Evolutionary conservation across 2,113 vertebrate genomes (phyloP), one percentile per base, ranked within the genome.

Genomic region (Naja naja): DNA sequence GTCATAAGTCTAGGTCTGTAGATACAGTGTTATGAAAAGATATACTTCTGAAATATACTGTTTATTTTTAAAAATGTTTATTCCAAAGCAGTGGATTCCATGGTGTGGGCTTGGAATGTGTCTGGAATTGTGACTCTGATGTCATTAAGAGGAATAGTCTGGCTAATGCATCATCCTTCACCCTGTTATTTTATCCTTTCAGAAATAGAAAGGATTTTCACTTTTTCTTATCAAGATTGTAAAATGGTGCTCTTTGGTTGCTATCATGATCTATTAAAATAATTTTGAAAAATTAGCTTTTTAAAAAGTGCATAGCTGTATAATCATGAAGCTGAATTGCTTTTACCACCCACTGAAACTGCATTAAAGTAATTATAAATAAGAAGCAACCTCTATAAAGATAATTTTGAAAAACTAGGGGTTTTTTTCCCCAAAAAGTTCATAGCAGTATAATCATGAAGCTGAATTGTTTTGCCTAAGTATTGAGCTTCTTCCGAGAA

Each of bases 351-450:
- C 56, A 74, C 94, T 96, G 0, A 96, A 98, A 97, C 91, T 95
- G 97, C 85, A 96, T 98, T 95, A 98, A 98, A 97, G 97, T 98
- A 93, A 97, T 98, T 88, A 97, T 97, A 96, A 98, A 98, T 95
- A 98, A 98, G 97, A 98, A 98, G 89, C 97, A 97, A 30, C 97
- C 98, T 90, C 97, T 98, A 52, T 94, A 53, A 98, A 91, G 98
- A 98, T 98, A 98, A 56, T 56, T 25, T 56, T 56, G 55, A 56
- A 56, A 56, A n/a, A 45, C 23, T 34, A 39, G 25, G n/a, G 54
- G 2, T 22, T 3, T 74, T 55, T 56, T 8, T 2, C 47, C 47
- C 47, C 5, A 34, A 39, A 56, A 49, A 45, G 27, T 88, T 20
- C 45, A 4, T 5, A 85, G 1, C 64, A 5, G 12, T 58, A 64